phyloP scores from a whole-genome alignment of 2,888 invertebrate species.

The Lithophane socia region DNA sequence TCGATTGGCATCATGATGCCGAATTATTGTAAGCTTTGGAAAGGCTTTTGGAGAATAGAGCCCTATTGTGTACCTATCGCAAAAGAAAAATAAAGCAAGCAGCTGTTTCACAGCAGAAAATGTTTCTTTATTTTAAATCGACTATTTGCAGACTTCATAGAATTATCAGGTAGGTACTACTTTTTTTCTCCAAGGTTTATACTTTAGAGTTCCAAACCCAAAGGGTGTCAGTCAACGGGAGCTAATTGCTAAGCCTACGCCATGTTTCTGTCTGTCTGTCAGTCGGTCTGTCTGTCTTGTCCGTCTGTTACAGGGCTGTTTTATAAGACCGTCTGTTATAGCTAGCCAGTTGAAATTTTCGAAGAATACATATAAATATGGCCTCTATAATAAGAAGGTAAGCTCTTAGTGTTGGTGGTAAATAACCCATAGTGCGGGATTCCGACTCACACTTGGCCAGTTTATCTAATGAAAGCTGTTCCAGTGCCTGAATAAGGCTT shows the following conservation, averaged over 20 bases:
- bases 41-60: not conserved
- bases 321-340: not conserved
- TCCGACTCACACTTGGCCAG: not conserved
- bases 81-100: conserved; percentile 1
- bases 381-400: not conserved
- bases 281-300: not conserved
- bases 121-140: not conserved
- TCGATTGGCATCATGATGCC: conserved; percentile 1
- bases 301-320: not conserved
- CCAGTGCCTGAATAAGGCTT: not conserved
- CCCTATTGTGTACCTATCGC: not conserved
- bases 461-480: not conserved
- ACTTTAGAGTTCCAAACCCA: no score
- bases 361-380: not conserved
- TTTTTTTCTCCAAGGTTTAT: not conserved
- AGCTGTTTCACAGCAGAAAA: not conserved
- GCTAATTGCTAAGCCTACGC: not conserved
- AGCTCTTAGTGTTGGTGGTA: not conserved
- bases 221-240: not conserved
- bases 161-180: not conserved
- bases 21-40: not conserved
- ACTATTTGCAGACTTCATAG: no score
- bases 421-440: not conserved
- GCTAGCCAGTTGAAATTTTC: no score
- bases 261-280: not conserved